phyloP scores from a whole-genome alignment of 2,888 invertebrate species.

The Pandemis heparana region DNA sequence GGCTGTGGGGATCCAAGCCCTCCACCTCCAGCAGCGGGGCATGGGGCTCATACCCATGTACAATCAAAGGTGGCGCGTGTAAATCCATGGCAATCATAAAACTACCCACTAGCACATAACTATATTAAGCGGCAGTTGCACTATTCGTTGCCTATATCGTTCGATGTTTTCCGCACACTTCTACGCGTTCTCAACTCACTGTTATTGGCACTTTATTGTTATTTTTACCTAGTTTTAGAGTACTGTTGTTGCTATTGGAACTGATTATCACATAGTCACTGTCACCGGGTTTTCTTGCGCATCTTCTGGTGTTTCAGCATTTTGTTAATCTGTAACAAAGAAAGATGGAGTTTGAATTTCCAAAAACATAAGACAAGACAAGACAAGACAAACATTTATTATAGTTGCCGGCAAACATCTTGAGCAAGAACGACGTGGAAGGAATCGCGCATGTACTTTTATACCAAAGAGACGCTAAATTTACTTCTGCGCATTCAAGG shows the following conservation, averaged over 20 bases:
- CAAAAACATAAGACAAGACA: not conserved
- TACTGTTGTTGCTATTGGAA: slow-evolving; percentile 51
- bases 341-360: not conserved
- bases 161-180: slow-evolving; percentile 54
- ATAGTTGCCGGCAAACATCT: too few relatives aligned
- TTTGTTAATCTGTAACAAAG: slow-evolving; percentile 67
- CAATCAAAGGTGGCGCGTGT: slow-evolving; percentile 77
- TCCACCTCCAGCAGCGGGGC: slow-evolving; percentile 79
- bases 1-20: slow-evolving; percentile 79
- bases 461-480: too few relatives aligned
- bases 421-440: too few relatives aligned
- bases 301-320: slow-evolving; percentile 72
- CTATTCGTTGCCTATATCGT: slow-evolving; percentile 58
- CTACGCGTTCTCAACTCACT: slow-evolving; percentile 52
- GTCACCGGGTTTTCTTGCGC: slow-evolving; percentile 71
- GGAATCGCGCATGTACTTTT: too few relatives aligned
- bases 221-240: slow-evolving; percentile 57
- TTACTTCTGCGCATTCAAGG: too few relatives aligned
- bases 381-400: not conserved
- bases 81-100: slow-evolving; percentile 69
- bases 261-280: slow-evolving; percentile 62
- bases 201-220: slow-evolving; percentile 61
- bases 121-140: slow-evolving; percentile 12
- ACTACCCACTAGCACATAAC: slow-evolving; percentile 32
- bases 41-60: slow-evolving; percentile 80